Percentiles rank a stretch among this genome's conserved stretches.
Conservation (phyloP, 2,888 invertebrate species). For the Athalia circularis region DNA sequence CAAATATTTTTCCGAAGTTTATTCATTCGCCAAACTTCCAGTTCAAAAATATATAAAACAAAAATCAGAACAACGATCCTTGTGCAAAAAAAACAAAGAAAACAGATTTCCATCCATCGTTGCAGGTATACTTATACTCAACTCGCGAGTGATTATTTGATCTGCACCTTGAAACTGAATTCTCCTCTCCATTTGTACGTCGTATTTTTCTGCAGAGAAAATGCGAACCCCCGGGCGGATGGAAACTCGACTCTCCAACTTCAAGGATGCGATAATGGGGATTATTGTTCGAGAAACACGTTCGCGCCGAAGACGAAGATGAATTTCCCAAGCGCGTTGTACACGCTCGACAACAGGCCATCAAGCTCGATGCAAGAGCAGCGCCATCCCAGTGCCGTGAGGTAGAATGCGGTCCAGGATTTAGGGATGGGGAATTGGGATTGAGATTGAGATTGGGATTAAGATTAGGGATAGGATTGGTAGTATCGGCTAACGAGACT, state of each 20-base stretch:
- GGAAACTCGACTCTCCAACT: constrained; percentile 5
- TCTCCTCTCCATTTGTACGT: constrained; percentile 11
- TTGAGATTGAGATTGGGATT: too few species aligned
- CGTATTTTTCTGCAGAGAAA: constrained; percentile 24
- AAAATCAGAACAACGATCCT: too few species aligned
- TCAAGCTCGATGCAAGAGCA: constrained; percentile 26
- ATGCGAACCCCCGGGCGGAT: constrained; percentile 12
- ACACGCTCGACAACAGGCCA: constrained; percentile 21
- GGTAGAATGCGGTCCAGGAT: constrained; percentile 14
- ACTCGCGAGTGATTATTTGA: too few species aligned
- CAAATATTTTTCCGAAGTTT: not conserved
- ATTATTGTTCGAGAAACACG: constrained; percentile 55
- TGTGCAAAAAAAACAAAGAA: too few species aligned
- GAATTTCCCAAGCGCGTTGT: constrained; percentile 41
- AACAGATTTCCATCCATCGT: too few species aligned
- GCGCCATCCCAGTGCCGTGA: not conserved
- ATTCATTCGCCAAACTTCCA: not conserved
- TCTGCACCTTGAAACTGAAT: not conserved
- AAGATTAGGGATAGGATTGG: not conserved
- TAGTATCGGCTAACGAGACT: constrained; percentile 25
- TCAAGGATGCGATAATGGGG: constrained; percentile 48
- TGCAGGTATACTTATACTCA: too few species aligned
- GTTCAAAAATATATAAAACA: too few species aligned
- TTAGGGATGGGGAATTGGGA: not conserved
- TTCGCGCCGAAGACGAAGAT: constrained; percentile 49